Evolutionary conservation across 2,113 vertebrate species (phyloP), one percentile per base, ranked within the genome.

Genomic region (Calypte anna): DNA sequence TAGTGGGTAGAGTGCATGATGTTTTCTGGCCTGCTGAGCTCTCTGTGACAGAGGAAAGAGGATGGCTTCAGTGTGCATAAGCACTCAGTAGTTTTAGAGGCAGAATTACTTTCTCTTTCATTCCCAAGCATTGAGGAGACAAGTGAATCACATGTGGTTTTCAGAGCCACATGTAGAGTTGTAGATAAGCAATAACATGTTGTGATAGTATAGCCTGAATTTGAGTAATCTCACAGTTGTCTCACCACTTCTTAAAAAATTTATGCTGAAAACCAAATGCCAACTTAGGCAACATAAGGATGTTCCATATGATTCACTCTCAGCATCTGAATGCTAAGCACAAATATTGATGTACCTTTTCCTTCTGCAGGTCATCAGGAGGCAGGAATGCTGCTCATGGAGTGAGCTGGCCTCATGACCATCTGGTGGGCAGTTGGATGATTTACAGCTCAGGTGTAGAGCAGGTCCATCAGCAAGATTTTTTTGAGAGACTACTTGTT

Each of bases 171-270:
- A 40, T 40, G 40, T 40, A 40, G 40, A 40, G 40, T 83, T 74
- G 68, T 55, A 86, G 77, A 84, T 88, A 93, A 81, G 86, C 40
- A 57, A 43, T 88, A 81, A 50, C 64, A 77, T 64, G 63, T 92
- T 93, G 84, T 92, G 67, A 89, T 91, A 84, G 66, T 66, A 64
- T 78, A 94, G 67, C 74, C 46, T 91, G 58, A 87, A 87, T 85
- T 73, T 89, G 67, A 72, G 44, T 88, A 78, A 72, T 84, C 40
- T 91, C 70, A 77, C 59, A 48, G 28, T 58, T 36, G 84, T 92
- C 92, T 50, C 18, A 61, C 24, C 36, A 55, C 31, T 73, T 88
- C 64, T 58, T 91, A 50, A 90, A 96, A 90, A 86, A 88, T 27
- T 55, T 69, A 85, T 68, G n/a, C 69, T 86, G 77, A 58, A 93